Percentiles rank a stretch among this genome's conserved stretches.
These are phyloP conservation scores for Kobus ellipsiprymnus DNA, from an alignment of 2,113 vertebrate genomes.

Conservation along the genomic window DNA sequence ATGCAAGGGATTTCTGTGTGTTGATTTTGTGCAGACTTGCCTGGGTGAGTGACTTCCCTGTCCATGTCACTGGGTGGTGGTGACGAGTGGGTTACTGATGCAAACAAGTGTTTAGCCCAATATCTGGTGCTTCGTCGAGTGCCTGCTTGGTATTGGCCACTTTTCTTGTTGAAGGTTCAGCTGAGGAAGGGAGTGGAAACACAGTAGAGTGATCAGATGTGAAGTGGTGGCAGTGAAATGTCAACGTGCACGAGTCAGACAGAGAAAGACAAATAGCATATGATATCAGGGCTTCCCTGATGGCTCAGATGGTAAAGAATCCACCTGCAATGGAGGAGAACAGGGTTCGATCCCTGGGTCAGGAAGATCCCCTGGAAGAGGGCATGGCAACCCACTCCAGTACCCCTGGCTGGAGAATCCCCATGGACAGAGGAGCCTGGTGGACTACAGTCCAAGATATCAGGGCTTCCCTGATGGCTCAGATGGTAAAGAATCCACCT, in stretches of 20 bases:
- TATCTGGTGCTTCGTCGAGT: fast-evolving
- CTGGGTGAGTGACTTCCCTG: background rate
- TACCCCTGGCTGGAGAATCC: background rate
- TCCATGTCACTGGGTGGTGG: fast-evolving
- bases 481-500: background rate
- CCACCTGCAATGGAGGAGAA: background rate
- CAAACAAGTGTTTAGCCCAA: background rate
- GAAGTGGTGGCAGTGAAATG: background rate
- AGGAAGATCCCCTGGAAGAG: background rate
- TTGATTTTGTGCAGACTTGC: background rate
- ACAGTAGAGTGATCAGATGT: too few species aligned
- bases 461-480: background rate
- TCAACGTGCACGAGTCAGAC: background rate
- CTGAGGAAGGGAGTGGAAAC: background rate
- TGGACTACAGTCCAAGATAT: background rate
- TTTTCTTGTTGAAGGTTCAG: background rate
- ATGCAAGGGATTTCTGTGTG: too few species aligned
- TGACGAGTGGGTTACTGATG: background rate
- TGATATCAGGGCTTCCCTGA: background rate
- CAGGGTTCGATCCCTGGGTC: fast-evolving
- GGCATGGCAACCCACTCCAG: background rate
- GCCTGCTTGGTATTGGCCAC: background rate
- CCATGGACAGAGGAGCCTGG: background rate
- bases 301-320: background rate
- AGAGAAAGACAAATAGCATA: background rate